Conservation (phyloP, 2,113 vertebrate genomes). For the Siniperca chuatsi region DNA sequence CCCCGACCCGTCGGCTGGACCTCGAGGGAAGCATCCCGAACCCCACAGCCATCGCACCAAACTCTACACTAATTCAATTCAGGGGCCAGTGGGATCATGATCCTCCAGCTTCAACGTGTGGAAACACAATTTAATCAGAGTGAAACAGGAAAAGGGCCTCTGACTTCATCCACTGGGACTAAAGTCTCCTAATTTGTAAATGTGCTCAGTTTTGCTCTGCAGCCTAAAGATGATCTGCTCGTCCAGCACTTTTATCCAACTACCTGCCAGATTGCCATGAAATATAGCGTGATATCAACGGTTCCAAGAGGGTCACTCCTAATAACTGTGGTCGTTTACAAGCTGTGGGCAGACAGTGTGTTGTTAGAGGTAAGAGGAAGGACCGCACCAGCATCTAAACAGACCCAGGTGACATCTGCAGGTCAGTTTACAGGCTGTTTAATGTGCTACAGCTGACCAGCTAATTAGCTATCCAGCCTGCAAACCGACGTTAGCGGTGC, state of each 20-base stretch:
- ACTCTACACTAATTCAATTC: neutral
- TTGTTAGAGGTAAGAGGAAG: no score
- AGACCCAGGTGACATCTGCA: no score
- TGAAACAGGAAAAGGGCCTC: conserved; percentile 1
- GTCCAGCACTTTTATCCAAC: neutral
- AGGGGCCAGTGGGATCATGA: neutral
- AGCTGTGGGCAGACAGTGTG: no score
- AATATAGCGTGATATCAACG: neutral
- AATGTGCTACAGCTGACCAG: no score
- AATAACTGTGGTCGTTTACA: no score
- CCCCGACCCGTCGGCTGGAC: neutral
- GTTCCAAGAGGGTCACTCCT: neutral
- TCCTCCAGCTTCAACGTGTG: neutral
- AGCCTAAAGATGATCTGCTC: neutral
- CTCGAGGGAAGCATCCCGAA: neutral
- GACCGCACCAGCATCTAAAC: no score
- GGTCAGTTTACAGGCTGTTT: no score
- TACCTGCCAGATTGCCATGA: neutral
- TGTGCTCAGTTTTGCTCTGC: neutral
- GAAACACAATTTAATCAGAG: conserved; percentile 20
- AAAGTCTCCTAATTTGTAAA: neutral
- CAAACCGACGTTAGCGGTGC: no score
- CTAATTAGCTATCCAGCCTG: no score
- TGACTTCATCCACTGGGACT: neutral
- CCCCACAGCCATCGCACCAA: neutral